phyloP scores from a whole-genome alignment of 2,113 vertebrate species.

The Lanius ludovicianus region DNA sequence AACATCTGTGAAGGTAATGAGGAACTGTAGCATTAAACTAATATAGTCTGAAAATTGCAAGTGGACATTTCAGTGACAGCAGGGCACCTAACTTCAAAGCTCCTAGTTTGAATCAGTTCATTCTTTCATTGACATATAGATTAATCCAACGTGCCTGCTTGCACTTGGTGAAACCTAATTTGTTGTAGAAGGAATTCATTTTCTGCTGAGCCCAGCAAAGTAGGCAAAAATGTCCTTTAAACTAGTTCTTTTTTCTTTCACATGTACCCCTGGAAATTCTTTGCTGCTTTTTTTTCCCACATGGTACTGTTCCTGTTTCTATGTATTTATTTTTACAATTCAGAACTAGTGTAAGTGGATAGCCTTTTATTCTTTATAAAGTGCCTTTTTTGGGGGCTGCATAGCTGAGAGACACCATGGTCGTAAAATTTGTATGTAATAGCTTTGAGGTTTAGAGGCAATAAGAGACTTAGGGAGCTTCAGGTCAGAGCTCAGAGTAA shows the following conservation, averaged over 20 bases:
- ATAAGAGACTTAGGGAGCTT: conserved; percentile 24
- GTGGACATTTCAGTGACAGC: background rate
- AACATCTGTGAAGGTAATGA: background rate
- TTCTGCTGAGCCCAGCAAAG: background rate
- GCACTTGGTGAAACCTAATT: background rate
- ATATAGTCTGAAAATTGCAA: background rate
- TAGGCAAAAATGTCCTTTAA: conserved; percentile 27
- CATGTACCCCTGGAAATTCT: background rate
- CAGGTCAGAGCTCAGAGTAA: conserved; percentile 52
- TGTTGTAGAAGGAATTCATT: background rate
- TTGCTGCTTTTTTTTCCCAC: background rate
- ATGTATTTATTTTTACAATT: background rate
- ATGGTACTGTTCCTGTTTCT: background rate
- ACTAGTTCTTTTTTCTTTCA: background rate
- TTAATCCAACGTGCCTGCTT: background rate
- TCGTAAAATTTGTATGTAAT: conserved; percentile 32
- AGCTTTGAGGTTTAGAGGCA: conserved; percentile 34
- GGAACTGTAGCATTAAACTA: background rate
- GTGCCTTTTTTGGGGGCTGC: background rate
- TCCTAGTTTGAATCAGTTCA: background rate
- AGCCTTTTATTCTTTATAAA: conserved; percentile 40
- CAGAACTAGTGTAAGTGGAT: background rate
- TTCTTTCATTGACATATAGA: background rate
- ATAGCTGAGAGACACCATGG: background rate
- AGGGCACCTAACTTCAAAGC: background rate